Base-by-base conservation (phyloP, 2,888 invertebrate genomes). In the Hypomecis punctinalis region DNA sequence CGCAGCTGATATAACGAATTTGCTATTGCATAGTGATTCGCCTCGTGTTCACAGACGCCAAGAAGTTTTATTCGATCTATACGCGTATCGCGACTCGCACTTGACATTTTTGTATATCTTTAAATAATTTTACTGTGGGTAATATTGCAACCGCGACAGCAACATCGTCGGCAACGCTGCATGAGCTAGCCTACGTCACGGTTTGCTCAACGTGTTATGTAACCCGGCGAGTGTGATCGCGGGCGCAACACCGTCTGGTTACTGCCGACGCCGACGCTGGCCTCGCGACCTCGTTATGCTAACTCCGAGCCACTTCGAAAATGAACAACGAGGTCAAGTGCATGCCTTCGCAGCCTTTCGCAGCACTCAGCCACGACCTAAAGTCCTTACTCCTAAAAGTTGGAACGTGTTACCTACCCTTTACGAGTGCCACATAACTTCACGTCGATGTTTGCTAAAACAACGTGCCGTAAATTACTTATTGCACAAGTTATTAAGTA, bases 141-240 rank as follows among this genome's bases (percentile, higher is more conserved):
- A 40, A 49, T 54, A 67, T 67, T 63, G 58, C 63, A 47, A n/a
- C 42, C 23, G 47, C 58, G 56, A 13, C 57, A n/a, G 60, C 43
- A 36, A 5, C 53, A 43, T 39, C 47, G 58, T 62, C 61, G n/a
- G 55, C 48, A n/a, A 0, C 39, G 42, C 58, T 48, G 63, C 70
- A 66, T 56, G 62, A 61, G 59, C 45, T 60, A 51, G 47, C 48
- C 66, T 53, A 66, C 69, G 69, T 67, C 69, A 70, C 54, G 3
- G 76, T 82, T 84, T 85, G 76, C 85, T 79, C 82, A 85, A 85
- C 77, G 70, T 68, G 69, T 85, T 84, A 78, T 80, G 82, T 83
- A 85, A 85, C 73, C 73, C 72, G 64, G 75, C 72, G 73, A 76
- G 78, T 79, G 78, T 77, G 80, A 78, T 76, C 75, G 74, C 75